Evolutionary conservation across 2,113 vertebrate species (phyloP), one percentile per base, ranked within the genome.

Genomic region (Passerina amoena): DNA sequence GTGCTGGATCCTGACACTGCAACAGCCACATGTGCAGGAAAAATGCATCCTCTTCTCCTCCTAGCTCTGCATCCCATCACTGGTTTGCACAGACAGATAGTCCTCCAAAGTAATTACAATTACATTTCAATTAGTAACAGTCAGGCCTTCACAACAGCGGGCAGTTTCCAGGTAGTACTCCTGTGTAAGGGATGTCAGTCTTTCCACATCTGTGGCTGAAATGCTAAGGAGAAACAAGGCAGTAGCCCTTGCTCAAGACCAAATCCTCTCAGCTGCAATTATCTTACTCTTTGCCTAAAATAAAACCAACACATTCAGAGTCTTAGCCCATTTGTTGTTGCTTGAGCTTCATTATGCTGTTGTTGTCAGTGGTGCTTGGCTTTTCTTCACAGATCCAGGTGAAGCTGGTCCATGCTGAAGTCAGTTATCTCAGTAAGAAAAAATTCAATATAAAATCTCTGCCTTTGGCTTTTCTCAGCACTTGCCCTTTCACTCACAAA

Each of bases 401-500:
- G 77, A 54, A 87, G 38, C 82, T 76, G 85, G 86, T 63, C 38
- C 76, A 81, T 53, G 37, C 66, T 92, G 91, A 82, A 86, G 92
- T 78, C 95, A 90, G 65, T 95, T 97, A 86, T 91, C 54, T 85
- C 72, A 51, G 72, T 65, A 88, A 96, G 88, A 96, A 92, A 92
- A 95, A 86, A 86, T 91, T 92, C 94, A 94, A 68, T 86, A 90
- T 14, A 38, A 92, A 93, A 95, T 96, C 94, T 95, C 95, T 97
- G 97, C 95, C 94, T 96, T 87, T 97, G 95, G 90, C 94, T 97
- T 97, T 96, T 93, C 94, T 88, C 94, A 95, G 94, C 86, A 95
- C 82, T 97, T 97, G 94, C 87, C 94, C 98, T 97, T 97, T 97
- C 94, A 95, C 97, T 97, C 97, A 94, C 86, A 97, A 97, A 97